These are phyloP conservation scores for Heterotis niloticus DNA, from an alignment of 2,113 vertebrate species.

Conservation along the genomic window DNA sequence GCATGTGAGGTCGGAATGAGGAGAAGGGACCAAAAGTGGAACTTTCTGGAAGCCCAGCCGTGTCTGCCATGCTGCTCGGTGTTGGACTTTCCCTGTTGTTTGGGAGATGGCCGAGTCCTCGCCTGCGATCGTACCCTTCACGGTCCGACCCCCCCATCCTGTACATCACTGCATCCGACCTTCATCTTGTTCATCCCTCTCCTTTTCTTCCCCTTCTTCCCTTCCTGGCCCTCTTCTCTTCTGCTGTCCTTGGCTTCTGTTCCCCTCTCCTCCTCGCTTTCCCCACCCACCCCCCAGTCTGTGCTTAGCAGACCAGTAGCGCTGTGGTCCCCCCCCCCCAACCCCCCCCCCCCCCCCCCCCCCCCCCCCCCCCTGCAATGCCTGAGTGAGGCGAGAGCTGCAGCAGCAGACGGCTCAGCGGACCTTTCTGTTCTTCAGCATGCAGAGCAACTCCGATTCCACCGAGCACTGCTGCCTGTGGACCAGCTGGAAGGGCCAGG, in stretches of 20 bases:
- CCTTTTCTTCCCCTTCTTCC: neutral
- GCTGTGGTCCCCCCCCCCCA: no score
- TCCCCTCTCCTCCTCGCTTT: neutral
- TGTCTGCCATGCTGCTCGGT: no score
- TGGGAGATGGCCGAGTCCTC: no score
- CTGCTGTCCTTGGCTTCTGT: constrained; percentile 57
- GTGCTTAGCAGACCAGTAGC: neutral
- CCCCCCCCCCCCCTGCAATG: constrained; percentile 32
- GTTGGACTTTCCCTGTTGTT: no score
- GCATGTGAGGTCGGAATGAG: no score
- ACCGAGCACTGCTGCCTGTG: constrained; percentile 78
- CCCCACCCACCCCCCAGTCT: neutral
- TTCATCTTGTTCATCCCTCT: neutral
- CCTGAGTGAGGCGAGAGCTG: constrained; percentile 49
- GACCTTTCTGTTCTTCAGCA: constrained; percentile 49
- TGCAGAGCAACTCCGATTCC: constrained; percentile 75
- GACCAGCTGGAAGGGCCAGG: constrained; percentile 81
- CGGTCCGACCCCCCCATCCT: neutral
- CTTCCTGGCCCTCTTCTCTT: constrained; percentile 52
- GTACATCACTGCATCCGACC: neutral
- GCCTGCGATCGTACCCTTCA: constrained; percentile 40
- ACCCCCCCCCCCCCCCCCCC: neutral
- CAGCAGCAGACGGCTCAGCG: constrained; percentile 40
- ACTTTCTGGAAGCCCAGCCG: no score
- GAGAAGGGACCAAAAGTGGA: no score